A percentile compares a stretch with the other conserved stretches of the same genome.
Evolutionary conservation across 2,113 vertebrate genomes (phyloP).

Genomic region (Neoarius graeffei): DNA sequence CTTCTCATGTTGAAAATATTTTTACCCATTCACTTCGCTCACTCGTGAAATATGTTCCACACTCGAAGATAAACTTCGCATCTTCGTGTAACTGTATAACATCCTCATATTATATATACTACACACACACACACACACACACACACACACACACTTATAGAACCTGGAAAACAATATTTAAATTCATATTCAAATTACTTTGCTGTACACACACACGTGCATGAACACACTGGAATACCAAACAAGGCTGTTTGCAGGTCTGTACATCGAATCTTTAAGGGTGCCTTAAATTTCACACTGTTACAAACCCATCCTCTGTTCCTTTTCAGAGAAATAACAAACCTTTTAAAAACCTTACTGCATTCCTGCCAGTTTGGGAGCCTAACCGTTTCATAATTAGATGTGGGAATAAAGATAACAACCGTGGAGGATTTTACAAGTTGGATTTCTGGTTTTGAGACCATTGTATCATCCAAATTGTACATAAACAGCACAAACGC

Average conservation of each 20-base stretch:
- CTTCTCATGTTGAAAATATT: too few species aligned
- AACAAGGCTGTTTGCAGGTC: neutral
- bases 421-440: neutral
- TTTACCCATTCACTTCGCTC: too few species aligned
- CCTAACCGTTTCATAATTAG: neutral
- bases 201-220: neutral
- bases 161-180: neutral
- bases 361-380: neutral
- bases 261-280: too few species aligned
- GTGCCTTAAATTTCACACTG: neutral
- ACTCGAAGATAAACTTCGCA: too few species aligned
- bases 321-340: neutral
- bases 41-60: too few species aligned
- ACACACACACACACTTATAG: too few species aligned
- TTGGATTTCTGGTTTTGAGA: neutral
- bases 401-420: constrained; percentile 10
- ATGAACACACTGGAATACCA: neutral
- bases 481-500: neutral
- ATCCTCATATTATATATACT: too few species aligned
- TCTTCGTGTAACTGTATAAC: too few species aligned
- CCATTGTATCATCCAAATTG: neutral
- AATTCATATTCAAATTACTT: constrained; percentile 21
- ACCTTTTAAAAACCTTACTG: neutral
- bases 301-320: constrained; percentile 9
- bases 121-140: too few species aligned